phyloP scores from a whole-genome alignment of 1,140 invertebrate species.

The Drosophila melanica region DNA sequence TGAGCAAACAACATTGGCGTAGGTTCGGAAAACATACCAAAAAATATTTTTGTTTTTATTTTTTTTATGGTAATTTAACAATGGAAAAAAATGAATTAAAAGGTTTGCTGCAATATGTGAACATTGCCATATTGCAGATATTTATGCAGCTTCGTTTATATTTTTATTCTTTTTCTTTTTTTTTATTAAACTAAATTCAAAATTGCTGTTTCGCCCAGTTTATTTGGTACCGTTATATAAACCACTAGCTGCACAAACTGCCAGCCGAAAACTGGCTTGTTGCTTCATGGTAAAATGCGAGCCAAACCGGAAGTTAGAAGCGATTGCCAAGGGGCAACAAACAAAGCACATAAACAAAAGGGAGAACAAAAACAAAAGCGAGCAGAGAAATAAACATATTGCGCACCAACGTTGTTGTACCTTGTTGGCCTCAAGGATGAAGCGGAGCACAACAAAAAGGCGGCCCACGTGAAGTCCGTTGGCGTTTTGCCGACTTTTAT shows the following conservation, averaged over 20 bases:
- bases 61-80: not conserved
- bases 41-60: too few relatives aligned
- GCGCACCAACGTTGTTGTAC: conserved; percentile 63
- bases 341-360: not conserved
- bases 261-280: conserved; percentile 9
- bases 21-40: conserved; percentile 70
- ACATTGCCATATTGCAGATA: too few relatives aligned
- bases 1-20: conserved; percentile 60
- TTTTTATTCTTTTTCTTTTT: too few relatives aligned
- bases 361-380: conserved; percentile 2
- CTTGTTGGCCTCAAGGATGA: conserved; percentile 69
- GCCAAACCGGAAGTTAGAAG: conserved; percentile 63
- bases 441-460: conserved; percentile 42
- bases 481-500: conserved; percentile 57
- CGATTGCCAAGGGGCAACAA: conserved; percentile 30
- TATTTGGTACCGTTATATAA: conserved; percentile 5
- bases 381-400: conserved; percentile 35
- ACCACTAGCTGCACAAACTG: not conserved
- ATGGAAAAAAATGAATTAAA: not conserved
- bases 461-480: conserved; percentile 41
- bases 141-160: too few relatives aligned
- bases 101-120: not conserved
- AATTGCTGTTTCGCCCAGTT: not conserved
- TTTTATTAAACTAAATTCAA: too few relatives aligned
- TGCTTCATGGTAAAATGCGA: conserved; percentile 28